phyloP scores from a whole-genome alignment of 2,113 vertebrate species.

The Natator depressus region DNA sequence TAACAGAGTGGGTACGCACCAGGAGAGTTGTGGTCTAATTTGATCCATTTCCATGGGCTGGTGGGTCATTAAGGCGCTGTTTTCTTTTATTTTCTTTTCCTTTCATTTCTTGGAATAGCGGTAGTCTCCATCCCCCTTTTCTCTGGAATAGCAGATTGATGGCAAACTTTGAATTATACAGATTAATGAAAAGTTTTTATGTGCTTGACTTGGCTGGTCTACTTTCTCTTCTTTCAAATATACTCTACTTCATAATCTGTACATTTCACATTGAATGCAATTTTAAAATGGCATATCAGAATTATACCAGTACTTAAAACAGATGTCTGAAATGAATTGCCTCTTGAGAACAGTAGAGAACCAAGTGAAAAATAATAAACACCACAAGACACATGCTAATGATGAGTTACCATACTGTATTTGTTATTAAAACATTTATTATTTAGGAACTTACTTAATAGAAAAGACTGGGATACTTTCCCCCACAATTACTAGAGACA shows the following conservation, averaged over 20 bases:
- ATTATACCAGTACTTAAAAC: neutral
- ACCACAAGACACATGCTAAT: neutral
- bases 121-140: neutral
- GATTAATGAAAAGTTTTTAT: slow-evolving; percentile 3
- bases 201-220: neutral
- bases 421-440: neutral
- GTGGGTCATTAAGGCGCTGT: neutral
- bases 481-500: neutral
- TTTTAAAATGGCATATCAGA: neutral
- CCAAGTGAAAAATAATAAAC: neutral
- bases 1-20: neutral
- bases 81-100: slow-evolving; percentile 13
- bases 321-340: neutral
- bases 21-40: neutral
- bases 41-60: neutral
- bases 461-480: neutral
- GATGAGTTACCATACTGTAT: neutral
- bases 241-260: neutral
- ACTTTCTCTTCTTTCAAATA: neutral
- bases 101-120: neutral
- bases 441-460: neutral
- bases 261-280: neutral
- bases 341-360: neutral
- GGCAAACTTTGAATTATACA: neutral
- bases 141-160: neutral